Evolutionary conservation across 2,888 invertebrate species (phyloP), one percentile per base, ranked within the genome.

Genomic region (Drosophila hawaiiensis): DNA sequence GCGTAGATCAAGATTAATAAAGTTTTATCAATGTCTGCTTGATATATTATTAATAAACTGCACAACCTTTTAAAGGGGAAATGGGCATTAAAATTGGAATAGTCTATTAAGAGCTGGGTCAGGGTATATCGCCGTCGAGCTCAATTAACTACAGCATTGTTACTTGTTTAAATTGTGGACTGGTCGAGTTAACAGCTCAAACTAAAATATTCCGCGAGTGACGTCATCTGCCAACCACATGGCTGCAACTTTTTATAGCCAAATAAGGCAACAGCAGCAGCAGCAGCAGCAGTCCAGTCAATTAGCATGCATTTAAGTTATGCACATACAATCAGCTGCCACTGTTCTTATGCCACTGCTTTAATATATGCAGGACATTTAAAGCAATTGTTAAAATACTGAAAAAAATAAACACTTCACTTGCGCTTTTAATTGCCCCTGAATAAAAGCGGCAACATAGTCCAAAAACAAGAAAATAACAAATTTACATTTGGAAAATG

Each of bases 241-340:
- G 52, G 43, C 25, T n/a, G 29, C 22, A 50, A 73, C 56, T 28
- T 73, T 67, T 49, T 31, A 59, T 58, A 29, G 53, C 53, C 53
- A 19, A 59, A 25, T 39, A 43, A 55, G 64, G 31, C 49, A 56
- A 25, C 25, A 28, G 59, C 39, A 31, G 31, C 49, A 56, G 22
- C 22, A 6, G 7, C 47, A 9, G 25, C 43, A 55, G n/a, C 37
- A 39, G 59, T 67, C 56, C 67, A 43, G 66, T 50, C 80, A 79
- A 80, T 84, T 88, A 84, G 83, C 59, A 53, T 50, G 22, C 60
- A 73, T 58, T 47, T 58, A 85, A 81, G 74, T 80, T 87, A 89
- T 89, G 85, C 80, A 83, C 85, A 87, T 80, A 87, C 67, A 71
- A 81, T 77, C 59, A 74, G 73, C 56, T 73, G 53, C n/a, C 49